Evolutionary conservation across 2,113 vertebrate species (phyloP), one percentile per base, ranked within the genome.

Genomic region (Psittacara wagleri): DNA sequence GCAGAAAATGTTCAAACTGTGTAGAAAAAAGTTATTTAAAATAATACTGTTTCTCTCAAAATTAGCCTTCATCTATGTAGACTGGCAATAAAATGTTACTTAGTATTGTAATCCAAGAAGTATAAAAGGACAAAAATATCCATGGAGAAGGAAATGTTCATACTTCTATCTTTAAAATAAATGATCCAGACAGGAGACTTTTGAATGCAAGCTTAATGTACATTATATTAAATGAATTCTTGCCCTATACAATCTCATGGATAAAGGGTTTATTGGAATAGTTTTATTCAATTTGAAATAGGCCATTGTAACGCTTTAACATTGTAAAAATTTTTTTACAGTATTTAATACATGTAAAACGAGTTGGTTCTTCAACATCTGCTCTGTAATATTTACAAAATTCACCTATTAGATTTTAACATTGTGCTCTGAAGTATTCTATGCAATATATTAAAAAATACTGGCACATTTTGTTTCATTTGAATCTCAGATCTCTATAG

Each of bases 361-460:
- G 33, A 73, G 57, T 82, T 91, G 57, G 7, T 13, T 87, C 9
- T 86, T 78, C 83, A 93, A 83, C 73, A 86, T 33, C 49, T 91
- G 43, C 79, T 90, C 68, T 92, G 69, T 94, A 92, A 95, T 94
- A 88, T 86, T 92, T 96, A 91, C 81, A 77, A 87, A 96, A 95
- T 83, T 75, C 31, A 15, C 12, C 44, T 83, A 87, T 86, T 95
- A 92, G 91, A 77, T 93, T 95, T 90, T 88, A 84, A 68, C 37
- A 67, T 46, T 82, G 48, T 89, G 9, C 23, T 92, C 28, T 77
- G 74, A 94, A 83, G 22, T 83, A 64, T 88, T 89, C 28, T 75
- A 69, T 17, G 62, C 28, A 54, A 20, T 43, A 27, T 61, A 91
- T 80, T 89, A 16, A 95, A 76, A 94, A 92, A 62, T 72, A 18